phyloP scores from a whole-genome alignment of 2,888 invertebrate species.

The Rhagonycha fulva region DNA sequence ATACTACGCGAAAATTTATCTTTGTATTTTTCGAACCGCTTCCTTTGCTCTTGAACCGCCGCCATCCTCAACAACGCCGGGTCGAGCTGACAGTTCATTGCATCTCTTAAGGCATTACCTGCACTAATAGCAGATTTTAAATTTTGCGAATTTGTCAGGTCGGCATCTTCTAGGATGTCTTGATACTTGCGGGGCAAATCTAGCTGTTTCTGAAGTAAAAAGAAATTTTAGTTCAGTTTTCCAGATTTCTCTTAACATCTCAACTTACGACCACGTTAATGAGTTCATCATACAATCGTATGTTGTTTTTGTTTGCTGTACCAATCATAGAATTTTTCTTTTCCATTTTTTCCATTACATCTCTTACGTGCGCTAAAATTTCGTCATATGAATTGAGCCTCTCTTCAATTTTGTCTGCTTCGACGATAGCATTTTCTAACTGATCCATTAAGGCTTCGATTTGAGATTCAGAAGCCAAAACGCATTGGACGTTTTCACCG shows the following conservation, averaged over 20 bases:
- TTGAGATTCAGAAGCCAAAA: slow-evolving; percentile 86
- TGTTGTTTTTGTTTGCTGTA: slow-evolving; percentile 84
- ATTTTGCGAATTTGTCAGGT: slow-evolving; percentile 68
- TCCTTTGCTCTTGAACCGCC: slow-evolving; percentile 81
- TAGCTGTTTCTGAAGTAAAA: slow-evolving; percentile 62
- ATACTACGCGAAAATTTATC: slow-evolving; percentile 82
- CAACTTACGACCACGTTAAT: slow-evolving; percentile 74
- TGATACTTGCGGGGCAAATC: slow-evolving; percentile 72
- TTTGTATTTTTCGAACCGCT: slow-evolving; percentile 76
- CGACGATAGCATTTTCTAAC: slow-evolving; percentile 76
- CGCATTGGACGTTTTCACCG: slow-evolving; percentile 90
- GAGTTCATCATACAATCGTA: slow-evolving; percentile 76
- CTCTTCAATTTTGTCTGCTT: slow-evolving; percentile 73
- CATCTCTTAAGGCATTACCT: slow-evolving; percentile 73
- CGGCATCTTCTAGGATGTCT: slow-evolving; percentile 71
- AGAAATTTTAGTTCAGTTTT: slow-evolving; percentile 14
- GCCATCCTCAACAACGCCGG: slow-evolving; percentile 67
- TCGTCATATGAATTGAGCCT: slow-evolving; percentile 81
- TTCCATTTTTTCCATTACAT: slow-evolving; percentile 89
- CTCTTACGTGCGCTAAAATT: slow-evolving; percentile 80
- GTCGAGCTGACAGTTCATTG: slow-evolving; percentile 72
- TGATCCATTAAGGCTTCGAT: slow-evolving; percentile 78
- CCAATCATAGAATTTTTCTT: slow-evolving; percentile 88
- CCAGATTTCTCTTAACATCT: slow-evolving; percentile 1
- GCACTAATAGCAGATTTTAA: slow-evolving; percentile 69